Base-by-base conservation (phyloP, 2,113 vertebrate species). In the Calonectris borealis region DNA sequence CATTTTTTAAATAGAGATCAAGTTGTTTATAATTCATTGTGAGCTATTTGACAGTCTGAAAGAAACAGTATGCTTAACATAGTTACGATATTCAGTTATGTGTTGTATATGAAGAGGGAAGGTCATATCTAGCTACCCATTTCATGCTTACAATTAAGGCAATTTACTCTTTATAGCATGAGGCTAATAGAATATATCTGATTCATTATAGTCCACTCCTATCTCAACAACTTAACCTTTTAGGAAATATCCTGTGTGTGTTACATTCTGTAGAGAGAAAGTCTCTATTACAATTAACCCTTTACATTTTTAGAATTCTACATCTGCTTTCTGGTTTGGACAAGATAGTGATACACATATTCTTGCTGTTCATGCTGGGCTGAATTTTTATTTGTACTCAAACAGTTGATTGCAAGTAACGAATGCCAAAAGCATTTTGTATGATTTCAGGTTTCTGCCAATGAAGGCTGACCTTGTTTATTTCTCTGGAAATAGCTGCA, bases 361-460 rank as follows among this genome's bases (percentile, higher is more conserved):
- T 70, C 68, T 31, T 89, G 51, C 52, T 44, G 24, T 48, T 95
- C 20, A 4, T 73, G 51, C 79, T 92, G 69, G 44, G 65, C 36
- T 90, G 81, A 65, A 78, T 90, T 94, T 90, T 84, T 32, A 48
- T 95, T 94, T 93, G 55, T 86, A 34, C 32, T 95, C 79, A 49
- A 76, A 52, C 36, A 87, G 79, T 58, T 83, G 66, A 93, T 90
- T 90, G 80, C 58, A 86, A 97, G 84, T 49, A 96, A 86, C 32
- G 3, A 93, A 92, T 86, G 91, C 95, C 93, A 95, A 93, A 96
- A 97, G 71, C 88, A 90, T 93, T 97, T 95, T 94, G 70, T 92
- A 90, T 96, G 90, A 93, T 94, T 95, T 95, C 75, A 90, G 80
- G 68, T 96, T 94, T 91, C 92, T 96, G 95, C 96, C 96, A 94